Base-by-base conservation (phyloP, 2,113 vertebrate genomes). In the Trematomus loennbergii region DNA sequence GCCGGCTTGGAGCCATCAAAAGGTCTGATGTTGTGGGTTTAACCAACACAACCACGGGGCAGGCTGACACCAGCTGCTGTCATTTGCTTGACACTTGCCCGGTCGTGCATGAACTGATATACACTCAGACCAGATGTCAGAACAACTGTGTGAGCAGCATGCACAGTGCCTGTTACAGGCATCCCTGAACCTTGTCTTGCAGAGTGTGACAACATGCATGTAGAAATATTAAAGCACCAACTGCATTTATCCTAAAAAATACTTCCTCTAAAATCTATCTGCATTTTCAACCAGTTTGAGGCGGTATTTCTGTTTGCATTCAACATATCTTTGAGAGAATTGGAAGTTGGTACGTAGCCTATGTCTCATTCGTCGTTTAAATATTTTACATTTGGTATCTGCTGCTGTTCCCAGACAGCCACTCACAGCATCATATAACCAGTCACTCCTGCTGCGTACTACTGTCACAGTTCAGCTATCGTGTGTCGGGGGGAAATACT, bases 111-210 rank as follows among this genome's bases (percentile, higher is more conserved):
- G 33, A 40, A 48, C 57, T 53, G 12, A 83, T 55, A 43, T 15
- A 72, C 40, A 61, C 55, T 22, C 29, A 1, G 0, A 82, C 59
- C 86, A 87, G 63, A 89, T 86, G 84, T 80, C 81, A 88, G 57
- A 81, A 87, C 86, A 87, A 87, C 84, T 88, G 84, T 49, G 65
- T 75, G 22, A 25, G 61, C 71, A 72, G 5, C 0, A 13, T 49
- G 60, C 62, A 74, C 33, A 68, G 74, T 76, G 74, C 36, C 83
- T 67, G 78, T 61, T 53, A 46, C 43, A 70, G 49, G 43, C 48
- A 60, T 17, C 22, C 29, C 9, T 46, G 48, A 73, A 49, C 7
- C 5, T 22, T 0, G 10, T 61, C 58, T 43, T 36, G 36, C 17
- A 36, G 22, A 67, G 10, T 5, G 4, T 17, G 49, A 55, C 52